Conservation (phyloP, 2,113 vertebrate species). For the Strix aluco region DNA sequence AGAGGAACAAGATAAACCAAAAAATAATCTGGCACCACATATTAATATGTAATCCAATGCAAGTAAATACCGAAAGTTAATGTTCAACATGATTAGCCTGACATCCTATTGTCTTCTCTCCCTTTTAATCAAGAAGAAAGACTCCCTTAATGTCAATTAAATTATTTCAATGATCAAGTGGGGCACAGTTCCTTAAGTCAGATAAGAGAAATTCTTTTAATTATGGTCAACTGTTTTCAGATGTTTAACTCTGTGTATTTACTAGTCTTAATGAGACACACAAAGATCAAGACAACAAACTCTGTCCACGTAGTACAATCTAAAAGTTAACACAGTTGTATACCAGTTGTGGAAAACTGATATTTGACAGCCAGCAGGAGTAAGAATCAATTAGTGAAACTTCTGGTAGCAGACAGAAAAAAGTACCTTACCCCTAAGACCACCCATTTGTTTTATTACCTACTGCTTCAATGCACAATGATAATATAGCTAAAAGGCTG, state of each 20-base stretch:
- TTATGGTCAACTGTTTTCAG: neutral
- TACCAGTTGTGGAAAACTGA: neutral
- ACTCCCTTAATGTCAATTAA: neutral
- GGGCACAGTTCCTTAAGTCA: neutral
- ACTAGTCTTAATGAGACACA: neutral
- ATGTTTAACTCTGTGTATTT: neutral
- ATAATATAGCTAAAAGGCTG: slow-evolving; percentile 44
- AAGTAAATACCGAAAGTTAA: neutral
- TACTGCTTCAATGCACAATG: slow-evolving; percentile 13
- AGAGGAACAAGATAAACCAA: neutral
- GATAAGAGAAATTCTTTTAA: neutral
- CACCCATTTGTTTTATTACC: slow-evolving; percentile 53
- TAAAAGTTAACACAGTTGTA: neutral
- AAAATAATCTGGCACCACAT: neutral
- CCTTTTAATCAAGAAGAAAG: neutral
- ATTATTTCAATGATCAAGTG: neutral
- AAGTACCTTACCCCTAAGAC: neutral
- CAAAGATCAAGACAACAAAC: neutral
- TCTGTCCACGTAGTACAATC: neutral
- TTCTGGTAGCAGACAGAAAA: neutral
- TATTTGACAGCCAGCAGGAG: slow-evolving; percentile 26
- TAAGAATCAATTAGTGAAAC: slow-evolving; percentile 47
- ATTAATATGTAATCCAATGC: neutral
- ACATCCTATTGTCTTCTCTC: neutral
- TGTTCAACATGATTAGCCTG: neutral